Evolutionary conservation across 2,888 invertebrate species (phyloP).

Genomic region (Willowsia nigromaculata): DNA sequence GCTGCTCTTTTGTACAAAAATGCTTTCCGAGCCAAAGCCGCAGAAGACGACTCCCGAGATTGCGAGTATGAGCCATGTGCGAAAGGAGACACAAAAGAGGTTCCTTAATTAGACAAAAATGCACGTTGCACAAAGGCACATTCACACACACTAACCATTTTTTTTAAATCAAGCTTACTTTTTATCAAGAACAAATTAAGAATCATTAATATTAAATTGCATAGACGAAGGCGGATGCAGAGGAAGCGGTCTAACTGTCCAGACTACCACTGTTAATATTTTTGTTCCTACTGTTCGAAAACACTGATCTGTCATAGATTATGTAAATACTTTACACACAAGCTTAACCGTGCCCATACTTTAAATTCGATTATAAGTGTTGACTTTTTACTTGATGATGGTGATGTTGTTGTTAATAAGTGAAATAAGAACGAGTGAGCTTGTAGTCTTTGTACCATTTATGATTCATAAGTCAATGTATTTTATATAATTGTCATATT

Average conservation of each 20-base stretch:
- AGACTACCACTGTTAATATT: not conserved
- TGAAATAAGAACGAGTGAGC: constrained; percentile 47
- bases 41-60: constrained; percentile 46
- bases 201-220: not conserved
- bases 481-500: not conserved
- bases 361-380: no score
- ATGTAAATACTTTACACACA: no score
- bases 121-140: constrained; percentile 48
- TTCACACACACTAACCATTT: not conserved
- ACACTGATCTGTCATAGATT: not conserved
- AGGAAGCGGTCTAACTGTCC: not conserved
- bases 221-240: not conserved
- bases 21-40: constrained; percentile 71
- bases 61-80: constrained; percentile 76
- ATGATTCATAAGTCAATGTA: not conserved
- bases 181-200: not conserved
- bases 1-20: constrained; percentile 77
- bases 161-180: not conserved
- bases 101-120: constrained; percentile 60
- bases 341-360: no score
- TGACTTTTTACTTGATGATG: not conserved
- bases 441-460: constrained; percentile 28
- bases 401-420: not conserved
- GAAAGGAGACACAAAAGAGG: constrained; percentile 78
- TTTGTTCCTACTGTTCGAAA: not conserved